Evolutionary conservation across 2,888 invertebrate species (phyloP), one percentile per base, ranked within the genome.

Genomic region (Sympetrum striolatum): DNA sequence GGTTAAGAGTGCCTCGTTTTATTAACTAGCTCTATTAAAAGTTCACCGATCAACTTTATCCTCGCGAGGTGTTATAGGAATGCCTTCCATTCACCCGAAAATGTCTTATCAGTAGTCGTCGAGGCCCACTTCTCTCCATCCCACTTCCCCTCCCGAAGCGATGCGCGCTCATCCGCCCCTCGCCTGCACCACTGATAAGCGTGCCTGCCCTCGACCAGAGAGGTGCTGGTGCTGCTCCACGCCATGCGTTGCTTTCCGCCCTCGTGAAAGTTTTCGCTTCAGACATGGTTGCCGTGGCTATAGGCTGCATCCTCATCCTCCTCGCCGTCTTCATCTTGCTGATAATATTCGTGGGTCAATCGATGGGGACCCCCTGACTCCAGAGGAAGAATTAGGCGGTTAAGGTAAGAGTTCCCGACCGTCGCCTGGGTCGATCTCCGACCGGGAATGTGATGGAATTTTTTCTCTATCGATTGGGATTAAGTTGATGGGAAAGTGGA

Each of bases 261-360:
- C 91, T 90, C 91, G 91, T 90, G 90, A 90, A 91, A 90, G 73
- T 90, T 90, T 80, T 82, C 64, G 37, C 35, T 90, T 93, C 95
- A 93, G 92, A 93, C 93, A 97, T 97, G 97, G 96, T 97, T 93
- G 97, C 97, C 92, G 97, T 97, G 93, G 97, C 97, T 93, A 97
- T 97, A 92, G 97, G 97, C 94, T 97, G 97, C 94, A 97, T 97
- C 93, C 95, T 97, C 93, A 96, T 97, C 93, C 95, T 97, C 92
- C 95, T 97, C 93, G 96, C 96, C 92, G 97, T 97, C 92, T 97
- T 97, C 95, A 97, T 97, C 93, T 96, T 97, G 92, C 96, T 97
- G 93, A 97, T 97, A 94, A 97, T 97, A 92, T 96, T 97, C 92
- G 96, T 97, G 91, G 97, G 97, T 37, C 97, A 97, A 94, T 96